Base-by-base conservation (phyloP, 2,113 vertebrate species). In the Gambusia affinis region DNA sequence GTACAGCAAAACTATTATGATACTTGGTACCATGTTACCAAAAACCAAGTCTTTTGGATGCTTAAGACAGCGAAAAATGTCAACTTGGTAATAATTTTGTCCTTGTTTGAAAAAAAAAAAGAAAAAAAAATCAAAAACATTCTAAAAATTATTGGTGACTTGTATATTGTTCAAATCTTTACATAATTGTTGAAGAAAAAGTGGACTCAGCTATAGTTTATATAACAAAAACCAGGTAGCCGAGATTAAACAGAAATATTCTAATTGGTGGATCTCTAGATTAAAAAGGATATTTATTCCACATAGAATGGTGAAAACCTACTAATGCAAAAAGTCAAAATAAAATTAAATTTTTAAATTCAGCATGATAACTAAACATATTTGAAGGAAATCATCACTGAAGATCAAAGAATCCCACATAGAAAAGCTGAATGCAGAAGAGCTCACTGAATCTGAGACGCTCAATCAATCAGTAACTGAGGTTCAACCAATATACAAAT, bases 391-490 rank as follows among this genome's bases (percentile, higher is more conserved):
- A 61, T 2, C 28, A 76, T 2, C 37, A 44, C 63, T 47, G 57
- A 76, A 73, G 60, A 63, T 14, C 27, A 60, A 72, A 83, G 54
- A 73, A 71, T 72, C 72, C 72, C 64, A 73, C 19, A 60, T 12
- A 31, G 12, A 72, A 60, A 60, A 71, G 33, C 24, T 28, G 30
- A 15, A 47, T 24, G n/a, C 60, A 80, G 61, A 30, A 73, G 15
- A 87, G 78, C 72, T 60, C 66, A 62, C 67, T 33, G n/a, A 70
- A 31, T 39, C 15, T 64, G 62, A 79, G 60, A 61, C 72, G 65
- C 70, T 71, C 68, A 64, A 31, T 73, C 66, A 80, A 73, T 81
- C 72, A 83, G 73, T 57, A 75, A 77, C 75, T 54, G 11, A 79
- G 67, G 66, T 37, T 76, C 61, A 63, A 57, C 44, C 70, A 63